Base-by-base conservation (phyloP, 2,113 vertebrate genomes). In the Rissa tridactyla region DNA sequence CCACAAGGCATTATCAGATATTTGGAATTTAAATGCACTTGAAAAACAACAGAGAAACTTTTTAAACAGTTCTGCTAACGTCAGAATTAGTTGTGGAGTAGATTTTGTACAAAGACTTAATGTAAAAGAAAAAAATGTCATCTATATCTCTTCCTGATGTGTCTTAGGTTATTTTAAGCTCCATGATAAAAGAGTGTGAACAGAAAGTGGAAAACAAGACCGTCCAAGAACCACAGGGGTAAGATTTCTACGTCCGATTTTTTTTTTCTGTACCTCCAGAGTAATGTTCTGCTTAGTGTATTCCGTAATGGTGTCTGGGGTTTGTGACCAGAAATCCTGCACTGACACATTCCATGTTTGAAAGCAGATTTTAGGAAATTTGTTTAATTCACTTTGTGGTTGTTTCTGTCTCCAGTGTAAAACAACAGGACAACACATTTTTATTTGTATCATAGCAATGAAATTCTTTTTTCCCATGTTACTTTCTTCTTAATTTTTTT, bases 131-230 rank as follows among this genome's bases (percentile, higher is more conserved):
- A 95, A 83, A 83, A 76, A 92, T 42, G 29, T 96, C 69, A 73
- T 44, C 88, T 89, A 15, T 73, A 13, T 82, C 61, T 96, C 82
- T 91, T 82, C 93, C 76, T 95, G 96, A 30, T 80, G 49, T 79
- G 8, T 82, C 80, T 54, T 97, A 99, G 99, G 99, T 99, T 98
- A 99, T 99, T 98, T 98, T 99, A 95, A 99, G 98, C 96, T 99
- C 99, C 58, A 99, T 99, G 99, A 99, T 99, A 98, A 99, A 99
- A 97, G 99, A 99, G 97, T 99, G 99, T 96, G 99, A 99, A 98
- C 99, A 99, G 96, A 99, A 99, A 98, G 98, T 99, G 97, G 99
- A 99, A 97, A 99, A 99, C 98, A 98, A 99, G 98, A 99, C 98
- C 22, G 99, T 99, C 96, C 99, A 99, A 96, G 99, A 99, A 88